Conservation (phyloP, 2,113 vertebrate genomes). For the Cnemophilus loriae region DNA sequence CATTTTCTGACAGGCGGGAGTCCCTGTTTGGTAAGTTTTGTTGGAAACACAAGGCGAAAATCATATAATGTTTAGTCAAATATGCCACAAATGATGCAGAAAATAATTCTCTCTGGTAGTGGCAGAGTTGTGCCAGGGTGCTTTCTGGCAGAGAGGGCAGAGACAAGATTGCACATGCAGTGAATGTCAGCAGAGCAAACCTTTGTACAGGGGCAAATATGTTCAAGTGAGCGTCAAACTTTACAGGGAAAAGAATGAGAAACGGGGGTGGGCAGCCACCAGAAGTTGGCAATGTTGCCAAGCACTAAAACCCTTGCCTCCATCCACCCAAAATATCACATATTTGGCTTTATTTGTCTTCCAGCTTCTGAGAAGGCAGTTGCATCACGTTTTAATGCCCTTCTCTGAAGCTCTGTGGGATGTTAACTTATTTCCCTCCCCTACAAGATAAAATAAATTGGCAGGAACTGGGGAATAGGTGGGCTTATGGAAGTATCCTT, state of each 20-base stretch:
- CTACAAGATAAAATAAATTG: neutral
- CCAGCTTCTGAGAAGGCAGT: neutral
- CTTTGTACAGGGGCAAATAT: neutral
- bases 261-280: neutral
- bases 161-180: neutral
- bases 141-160: neutral
- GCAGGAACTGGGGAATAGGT: neutral
- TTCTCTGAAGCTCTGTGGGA: neutral
- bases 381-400: neutral
- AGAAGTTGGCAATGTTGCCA: neutral
- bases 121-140: neutral
- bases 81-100: conserved; percentile 33
- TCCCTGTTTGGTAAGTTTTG: neutral
- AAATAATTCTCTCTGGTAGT: neutral
- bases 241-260: neutral
- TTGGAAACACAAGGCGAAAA: neutral
- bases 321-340: neutral
- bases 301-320: neutral
- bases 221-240: neutral
- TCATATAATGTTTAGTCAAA: neutral
- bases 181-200: neutral
- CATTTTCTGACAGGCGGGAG: neutral
- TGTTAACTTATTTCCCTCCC: neutral
- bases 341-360: neutral
- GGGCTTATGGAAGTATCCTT: neutral